These are phyloP conservation scores for Apis cerana DNA, from an alignment of 1,140 invertebrate genomes.

Conservation along the genomic window DNA sequence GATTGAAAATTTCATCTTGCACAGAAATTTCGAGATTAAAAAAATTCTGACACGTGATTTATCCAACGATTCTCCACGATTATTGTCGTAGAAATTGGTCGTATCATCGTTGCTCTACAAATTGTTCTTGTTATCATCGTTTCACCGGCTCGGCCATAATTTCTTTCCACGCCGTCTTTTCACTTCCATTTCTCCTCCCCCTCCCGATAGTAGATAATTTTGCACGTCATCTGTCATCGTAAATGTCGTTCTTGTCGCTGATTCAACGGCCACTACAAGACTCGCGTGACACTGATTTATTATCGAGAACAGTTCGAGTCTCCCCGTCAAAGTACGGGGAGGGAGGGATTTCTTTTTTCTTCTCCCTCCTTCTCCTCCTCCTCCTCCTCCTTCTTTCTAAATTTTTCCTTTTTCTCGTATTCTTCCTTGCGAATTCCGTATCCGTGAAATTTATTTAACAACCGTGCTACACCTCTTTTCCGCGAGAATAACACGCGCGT, in stretches of 20 bases:
- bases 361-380: too few species aligned
- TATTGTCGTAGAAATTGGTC: too few species aligned
- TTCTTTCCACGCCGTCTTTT: not conserved
- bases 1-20: too few species aligned
- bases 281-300: conserved; percentile 48
- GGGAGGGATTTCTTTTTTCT: not conserved
- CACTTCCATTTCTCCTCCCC: not conserved
- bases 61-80: too few species aligned
- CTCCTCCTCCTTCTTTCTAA: not conserved
- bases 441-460: conserved; percentile 3
- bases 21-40: too few species aligned
- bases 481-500: conserved; percentile 3
- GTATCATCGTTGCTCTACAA: not conserved
- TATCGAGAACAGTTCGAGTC: conserved; percentile 9
- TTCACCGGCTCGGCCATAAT: not conserved
- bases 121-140: conserved; percentile 1
- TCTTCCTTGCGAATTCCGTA: not conserved
- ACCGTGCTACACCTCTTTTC: not conserved
- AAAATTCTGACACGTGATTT: too few species aligned
- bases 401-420: not conserved
- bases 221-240: conserved; percentile 49
- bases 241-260: conserved; percentile 42
- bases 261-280: conserved; percentile 40
- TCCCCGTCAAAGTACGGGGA: not conserved
- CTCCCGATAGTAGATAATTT: conserved; percentile 36